A percentile compares a stretch with the other conserved stretches of the same genome.
Evolutionary conservation across 1,140 invertebrate species (phyloP).

Genomic region (Drosophila mayri): DNA sequence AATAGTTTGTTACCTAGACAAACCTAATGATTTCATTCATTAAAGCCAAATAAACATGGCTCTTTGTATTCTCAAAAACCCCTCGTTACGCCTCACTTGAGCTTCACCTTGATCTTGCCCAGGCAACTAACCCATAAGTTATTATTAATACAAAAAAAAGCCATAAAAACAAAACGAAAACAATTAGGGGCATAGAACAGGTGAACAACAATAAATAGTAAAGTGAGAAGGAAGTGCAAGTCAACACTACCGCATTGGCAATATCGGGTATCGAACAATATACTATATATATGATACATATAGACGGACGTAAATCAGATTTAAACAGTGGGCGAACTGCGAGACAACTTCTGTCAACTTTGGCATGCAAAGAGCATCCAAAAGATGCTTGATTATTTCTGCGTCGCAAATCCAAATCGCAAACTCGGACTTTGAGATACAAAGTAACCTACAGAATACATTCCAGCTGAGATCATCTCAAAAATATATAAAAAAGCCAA

Average conservation of each 20-base stretch:
- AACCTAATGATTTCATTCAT: slow-evolving; percentile 46
- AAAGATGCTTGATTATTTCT: slow-evolving; percentile 46
- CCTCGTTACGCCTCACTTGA: slow-evolving; percentile 61
- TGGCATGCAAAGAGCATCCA: slow-evolving; percentile 52
- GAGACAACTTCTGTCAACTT: slow-evolving; percentile 38
- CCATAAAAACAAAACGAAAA: slow-evolving; percentile 33
- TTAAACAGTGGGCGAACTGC: slow-evolving; percentile 35
- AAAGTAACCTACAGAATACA: slow-evolving; percentile 31
- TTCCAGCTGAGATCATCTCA: slow-evolving; percentile 69
- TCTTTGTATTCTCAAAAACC: slow-evolving; percentile 34
- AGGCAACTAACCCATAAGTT: slow-evolving; percentile 30
- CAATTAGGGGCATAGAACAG: slow-evolving; percentile 54
- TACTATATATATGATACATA: background rate
- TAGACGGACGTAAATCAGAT: slow-evolving; percentile 30
- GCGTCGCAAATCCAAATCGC: slow-evolving; percentile 53
- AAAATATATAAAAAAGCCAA: slow-evolving; percentile 12
- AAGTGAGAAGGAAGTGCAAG: slow-evolving; percentile 44
- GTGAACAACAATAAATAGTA: slow-evolving; percentile 34
- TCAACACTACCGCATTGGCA: slow-evolving; percentile 46
- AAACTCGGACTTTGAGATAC: slow-evolving; percentile 8
- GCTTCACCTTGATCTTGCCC: slow-evolving; percentile 73
- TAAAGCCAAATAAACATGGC: slow-evolving; percentile 21
- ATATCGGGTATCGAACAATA: slow-evolving; percentile 7
- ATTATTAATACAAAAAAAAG: slow-evolving; percentile 25
- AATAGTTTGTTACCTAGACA: slow-evolving; percentile 4